Base-by-base conservation (phyloP, 1,140 invertebrate species). In the Apis cerana region DNA sequence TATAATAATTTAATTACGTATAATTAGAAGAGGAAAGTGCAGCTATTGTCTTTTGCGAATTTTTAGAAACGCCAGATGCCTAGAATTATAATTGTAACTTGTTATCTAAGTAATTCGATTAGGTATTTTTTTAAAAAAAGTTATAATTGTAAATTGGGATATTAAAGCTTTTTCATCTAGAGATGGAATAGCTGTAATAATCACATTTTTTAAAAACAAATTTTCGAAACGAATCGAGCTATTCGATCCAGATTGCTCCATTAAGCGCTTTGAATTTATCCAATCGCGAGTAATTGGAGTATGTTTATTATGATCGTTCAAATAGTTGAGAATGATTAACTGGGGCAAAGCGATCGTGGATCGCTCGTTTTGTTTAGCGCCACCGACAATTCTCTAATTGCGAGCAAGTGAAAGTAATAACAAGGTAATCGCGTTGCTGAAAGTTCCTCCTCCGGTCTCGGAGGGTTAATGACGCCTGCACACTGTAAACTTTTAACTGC, bases 331-430 rank as follows among this genome's bases (percentile, higher is more conserved):
- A 1, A 17, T 12, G 67, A 23, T 69, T 17, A 43, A 21, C n/a
- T 8, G 43, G 9, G 17, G 4, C 19, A 19, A 70, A n/a, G 27
- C 10, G 8, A 50, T 59, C n/a, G 19, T 23, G 48, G 17, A 61
- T 48, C 43, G 61, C 9, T 48, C 15, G 43, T 69, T 78, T 69
- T 4, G 17, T 33, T 33, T 1, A 17, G 15, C 12, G 27, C 12
- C 21, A 43, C 19, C 59, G 50, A 33, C 54, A 1, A n/a, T 17
- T 69, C 54, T 17, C 62, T 9, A 10, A 4, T 27, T 12, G 33
- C 58, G 12, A 72, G 12, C 58, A 56, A 76, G 71, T 58, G 71
- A 75, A 75, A 67, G 61, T 75, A 74, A 43, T 74, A 80, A 81
- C 33, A 23, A 59, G 11, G 64, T 54, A 82, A 68, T 76, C 11